Conservation (phyloP, 2,797 vertebrate species). For the Delichon dasypus region DNA sequence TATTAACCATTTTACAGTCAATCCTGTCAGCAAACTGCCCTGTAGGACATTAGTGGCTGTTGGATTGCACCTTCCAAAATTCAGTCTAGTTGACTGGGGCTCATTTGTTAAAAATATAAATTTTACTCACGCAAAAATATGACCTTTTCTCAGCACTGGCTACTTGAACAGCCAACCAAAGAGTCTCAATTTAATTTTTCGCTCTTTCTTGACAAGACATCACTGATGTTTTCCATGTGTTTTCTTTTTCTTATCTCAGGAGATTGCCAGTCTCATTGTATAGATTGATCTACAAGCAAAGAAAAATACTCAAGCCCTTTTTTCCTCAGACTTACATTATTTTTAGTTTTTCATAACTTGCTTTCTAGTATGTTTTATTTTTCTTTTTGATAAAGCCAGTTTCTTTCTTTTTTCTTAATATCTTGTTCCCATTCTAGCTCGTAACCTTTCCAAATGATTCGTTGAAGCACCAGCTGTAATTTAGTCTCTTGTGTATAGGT, state of each 20-base stretch:
- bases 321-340: not conserved
- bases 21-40: not conserved
- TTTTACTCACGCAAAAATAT: not conserved
- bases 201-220: not conserved
- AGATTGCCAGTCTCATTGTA: not conserved
- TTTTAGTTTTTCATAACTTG: conserved; percentile 10
- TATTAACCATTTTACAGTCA: not conserved
- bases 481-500: conserved; percentile 51
- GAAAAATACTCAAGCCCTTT: not conserved
- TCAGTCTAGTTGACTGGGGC: not conserved
- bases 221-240: not conserved
- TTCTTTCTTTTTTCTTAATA: conserved; percentile 37
- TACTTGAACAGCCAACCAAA: not conserved
- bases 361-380: not conserved
- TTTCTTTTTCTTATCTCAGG: not conserved
- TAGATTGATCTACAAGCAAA: not conserved
- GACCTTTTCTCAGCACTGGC: not conserved
- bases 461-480: conserved; percentile 57
- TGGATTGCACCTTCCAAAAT: not conserved
- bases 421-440: conserved; percentile 55
- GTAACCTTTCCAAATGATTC: conserved; percentile 54
- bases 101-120: not conserved
- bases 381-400: conserved; percentile 2
- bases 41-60: not conserved
- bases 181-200: not conserved